Percentiles rank a stretch among this genome's conserved stretches.
Evolutionary conservation across 2,888 invertebrate species (phyloP).

Genomic region (Drosophila borborema): DNA sequence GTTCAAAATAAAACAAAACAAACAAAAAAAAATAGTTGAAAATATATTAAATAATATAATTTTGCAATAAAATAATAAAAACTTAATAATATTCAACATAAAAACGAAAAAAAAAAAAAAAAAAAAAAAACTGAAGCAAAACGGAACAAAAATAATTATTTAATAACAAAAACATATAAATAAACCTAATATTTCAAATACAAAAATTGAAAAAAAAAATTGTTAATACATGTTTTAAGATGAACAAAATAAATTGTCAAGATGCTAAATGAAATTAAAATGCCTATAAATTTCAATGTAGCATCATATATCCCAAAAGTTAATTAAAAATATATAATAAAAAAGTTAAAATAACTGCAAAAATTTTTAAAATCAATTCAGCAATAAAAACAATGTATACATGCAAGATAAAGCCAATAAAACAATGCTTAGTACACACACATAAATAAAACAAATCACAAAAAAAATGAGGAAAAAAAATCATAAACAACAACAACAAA

Average conservation of each 20-base stretch:
- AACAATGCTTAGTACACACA: neutral
- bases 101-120: too few relatives aligned
- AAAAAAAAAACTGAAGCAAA: neutral
- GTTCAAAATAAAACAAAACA: neutral
- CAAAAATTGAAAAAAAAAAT: too few relatives aligned
- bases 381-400: neutral
- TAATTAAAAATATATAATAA: neutral
- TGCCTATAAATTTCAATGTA: neutral
- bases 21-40: neutral
- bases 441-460: constrained; percentile 1
- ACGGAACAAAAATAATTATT: neutral
- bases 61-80: neutral
- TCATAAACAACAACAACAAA: constrained; percentile 2
- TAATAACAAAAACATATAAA: neutral
- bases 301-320: neutral
- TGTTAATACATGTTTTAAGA: neutral
- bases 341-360: neutral
- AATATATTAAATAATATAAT: neutral
- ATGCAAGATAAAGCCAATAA: constrained; percentile 31
- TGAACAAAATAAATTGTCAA: neutral
- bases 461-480: neutral
- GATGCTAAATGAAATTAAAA: neutral
- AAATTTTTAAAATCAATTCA: neutral
- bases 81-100: neutral
- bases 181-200: neutral